Conservation (phyloP, 2,797 vertebrate genomes). For the Novumbra hubbsi region DNA sequence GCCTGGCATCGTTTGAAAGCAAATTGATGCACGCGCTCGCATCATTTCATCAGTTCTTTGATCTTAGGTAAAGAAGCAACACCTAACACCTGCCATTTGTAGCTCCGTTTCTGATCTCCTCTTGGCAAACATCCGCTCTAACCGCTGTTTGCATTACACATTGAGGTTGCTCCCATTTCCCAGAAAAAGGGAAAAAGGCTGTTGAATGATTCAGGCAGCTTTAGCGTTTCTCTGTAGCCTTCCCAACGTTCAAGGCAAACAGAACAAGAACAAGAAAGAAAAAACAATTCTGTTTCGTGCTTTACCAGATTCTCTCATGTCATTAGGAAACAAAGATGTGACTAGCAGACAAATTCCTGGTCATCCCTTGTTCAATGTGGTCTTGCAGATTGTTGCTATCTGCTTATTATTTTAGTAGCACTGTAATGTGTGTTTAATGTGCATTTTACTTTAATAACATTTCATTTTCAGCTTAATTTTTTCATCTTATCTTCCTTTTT, state of each 20-base stretch:
- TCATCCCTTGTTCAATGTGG: too few relatives aligned
- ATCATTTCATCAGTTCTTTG: conserved; percentile 12
- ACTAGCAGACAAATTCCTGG: too few relatives aligned
- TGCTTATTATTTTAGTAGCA: too few relatives aligned
- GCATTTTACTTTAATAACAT: too few relatives aligned
- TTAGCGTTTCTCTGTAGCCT: neutral
- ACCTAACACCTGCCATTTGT: conserved; percentile 15
- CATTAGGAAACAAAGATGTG: too few relatives aligned
- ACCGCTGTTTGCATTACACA: conserved; percentile 21
- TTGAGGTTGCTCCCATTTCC: conserved; percentile 4
- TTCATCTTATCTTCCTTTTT: too few relatives aligned
- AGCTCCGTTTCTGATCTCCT: conserved; percentile 1
- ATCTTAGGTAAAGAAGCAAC: conserved; percentile 18
- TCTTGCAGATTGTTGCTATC: too few relatives aligned
- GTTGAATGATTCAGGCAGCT: neutral
- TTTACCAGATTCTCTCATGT: too few relatives aligned
- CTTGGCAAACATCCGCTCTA: conserved; percentile 1
- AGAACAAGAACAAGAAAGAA: too few relatives aligned
- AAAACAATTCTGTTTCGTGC: too few relatives aligned
- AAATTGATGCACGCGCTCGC: neutral
- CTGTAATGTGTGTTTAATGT: too few relatives aligned
- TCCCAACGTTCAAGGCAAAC: neutral
- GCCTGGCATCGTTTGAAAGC: conserved; percentile 1
- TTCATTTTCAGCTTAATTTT: too few relatives aligned
- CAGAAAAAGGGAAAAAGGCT: neutral